Percentiles rank a stretch among this genome's conserved stretches.
These are phyloP conservation scores for Saccopteryx bilineata DNA, from an alignment of 2,113 vertebrate genomes.

Conservation along the genomic window DNA sequence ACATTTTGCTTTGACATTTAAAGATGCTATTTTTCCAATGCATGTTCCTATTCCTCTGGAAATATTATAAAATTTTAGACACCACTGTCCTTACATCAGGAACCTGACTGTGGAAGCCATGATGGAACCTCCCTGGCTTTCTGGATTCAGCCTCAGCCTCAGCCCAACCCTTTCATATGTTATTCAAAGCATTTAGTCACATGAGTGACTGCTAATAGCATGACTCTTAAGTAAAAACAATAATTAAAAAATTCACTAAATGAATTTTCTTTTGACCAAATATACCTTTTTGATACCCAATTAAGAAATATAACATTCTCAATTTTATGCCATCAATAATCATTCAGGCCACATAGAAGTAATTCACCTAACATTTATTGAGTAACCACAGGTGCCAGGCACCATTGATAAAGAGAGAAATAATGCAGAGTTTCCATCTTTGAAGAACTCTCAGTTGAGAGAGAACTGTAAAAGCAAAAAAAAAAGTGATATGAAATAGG, in stretches of 20 bases:
- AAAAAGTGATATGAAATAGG: not conserved
- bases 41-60: not conserved
- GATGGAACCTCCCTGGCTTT: not conserved
- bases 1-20: constrained; percentile 1
- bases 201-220: not conserved
- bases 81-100: not conserved
- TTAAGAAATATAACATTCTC: constrained; percentile 28
- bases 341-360: not conserved
- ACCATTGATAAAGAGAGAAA: not conserved
- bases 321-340: not conserved
- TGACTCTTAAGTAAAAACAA: not conserved
- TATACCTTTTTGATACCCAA: constrained; percentile 26
- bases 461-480: not conserved
- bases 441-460: not conserved
- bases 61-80: not conserved
- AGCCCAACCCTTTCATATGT: not conserved
- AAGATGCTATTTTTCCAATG: not conserved
- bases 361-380: not conserved
- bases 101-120: not conserved
- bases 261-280: constrained; percentile 28
- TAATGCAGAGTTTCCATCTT: not conserved
- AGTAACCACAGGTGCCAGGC: not conserved
- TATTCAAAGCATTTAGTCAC: not conserved
- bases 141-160: not conserved
- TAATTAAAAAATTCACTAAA: constrained; percentile 10